phyloP scores from a whole-genome alignment of 1,140 invertebrate species.

The honey bee (Apis mellifera) region DNA sequence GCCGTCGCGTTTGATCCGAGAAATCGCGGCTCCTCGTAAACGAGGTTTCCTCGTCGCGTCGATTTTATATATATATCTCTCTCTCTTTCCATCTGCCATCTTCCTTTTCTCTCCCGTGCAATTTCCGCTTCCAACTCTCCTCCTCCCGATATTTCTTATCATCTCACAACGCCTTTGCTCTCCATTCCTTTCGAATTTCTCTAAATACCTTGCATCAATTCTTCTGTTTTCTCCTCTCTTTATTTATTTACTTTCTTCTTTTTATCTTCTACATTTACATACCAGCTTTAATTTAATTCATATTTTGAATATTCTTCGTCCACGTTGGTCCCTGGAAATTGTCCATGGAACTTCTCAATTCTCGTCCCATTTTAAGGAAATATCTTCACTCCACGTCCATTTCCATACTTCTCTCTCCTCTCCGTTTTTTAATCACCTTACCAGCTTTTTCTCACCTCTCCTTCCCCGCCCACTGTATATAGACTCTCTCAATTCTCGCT shows the following conservation, averaged over 20 bases:
- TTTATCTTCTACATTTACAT: no score
- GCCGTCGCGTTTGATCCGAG: constrained; percentile 70
- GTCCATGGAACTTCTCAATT: no score
- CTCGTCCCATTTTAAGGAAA: no score
- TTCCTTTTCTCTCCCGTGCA: not conserved
- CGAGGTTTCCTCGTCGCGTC: constrained; percentile 48
- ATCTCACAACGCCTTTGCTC: no score
- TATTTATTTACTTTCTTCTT: not conserved
- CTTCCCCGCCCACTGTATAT: no score
- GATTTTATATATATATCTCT: constrained; percentile 51
- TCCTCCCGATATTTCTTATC: not conserved
- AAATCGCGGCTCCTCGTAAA: constrained; percentile 65
- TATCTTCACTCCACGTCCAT: not conserved
- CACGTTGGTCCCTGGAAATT: no score
- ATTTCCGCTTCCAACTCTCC: not conserved
- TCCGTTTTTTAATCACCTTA: not conserved
- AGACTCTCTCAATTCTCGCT: not conserved
- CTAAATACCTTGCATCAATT: no score
- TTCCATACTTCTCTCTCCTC: no score
- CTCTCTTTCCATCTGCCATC: not conserved
- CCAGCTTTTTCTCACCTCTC: not conserved
- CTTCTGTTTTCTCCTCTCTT: not conserved
- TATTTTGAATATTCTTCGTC: not conserved
- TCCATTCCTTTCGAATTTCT: no score
- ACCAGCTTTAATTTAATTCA: no score